Base-by-base conservation (phyloP, 2,888 invertebrate species). In the Clusia tigrina region DNA sequence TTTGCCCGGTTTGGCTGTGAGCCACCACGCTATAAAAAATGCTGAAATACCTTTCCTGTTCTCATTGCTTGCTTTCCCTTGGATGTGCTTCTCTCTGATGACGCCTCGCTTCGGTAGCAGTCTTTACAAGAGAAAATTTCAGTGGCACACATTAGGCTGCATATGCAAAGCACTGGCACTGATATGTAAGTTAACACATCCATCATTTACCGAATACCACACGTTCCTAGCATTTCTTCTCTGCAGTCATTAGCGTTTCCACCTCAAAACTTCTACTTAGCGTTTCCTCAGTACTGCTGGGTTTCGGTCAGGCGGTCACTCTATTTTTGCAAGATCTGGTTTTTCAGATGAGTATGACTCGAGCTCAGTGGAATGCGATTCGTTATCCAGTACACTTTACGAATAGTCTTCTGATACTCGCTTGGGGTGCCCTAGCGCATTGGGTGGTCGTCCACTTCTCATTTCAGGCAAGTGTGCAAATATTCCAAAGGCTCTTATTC, bases 61-160 rank as follows among this genome's bases (percentile, higher is more conserved):
- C 66, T 83, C 82, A 0, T 66, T 83, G 58, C 68, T 83, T n/a
- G 83, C 83, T n/a, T 83, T 83, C 62, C 83, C 83, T 1, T 83
- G 83, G 83, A 83, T 83, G 83, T 83, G 83, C 69, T 83, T 83
- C 64, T 80, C 83, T 1, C 68, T 83, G 69, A 83, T 83, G 83
- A 83, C 83, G 22, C 83, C 83, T 1, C 78, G 83, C 9, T 83
- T 83, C 62, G 82, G 83, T 1, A 76, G 54, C 32, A 80, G 79
- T 6, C 73, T 83, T 2, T 77, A 78, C 59, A 82, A 81, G 57
- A 74, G 76, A 12, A 82, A 82, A 65, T 72, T 79, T 22, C 76
- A 81, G 42, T 83, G 83, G 83, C 81, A 82, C 66, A 80, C 79
- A 0, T 62, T 83, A 59, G 83, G 83, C 38, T 82, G 81, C 65